Evolutionary conservation across 2,888 invertebrate genomes (phyloP), one percentile per base, ranked within the genome.

Genomic region (Aphrophora alni): DNA sequence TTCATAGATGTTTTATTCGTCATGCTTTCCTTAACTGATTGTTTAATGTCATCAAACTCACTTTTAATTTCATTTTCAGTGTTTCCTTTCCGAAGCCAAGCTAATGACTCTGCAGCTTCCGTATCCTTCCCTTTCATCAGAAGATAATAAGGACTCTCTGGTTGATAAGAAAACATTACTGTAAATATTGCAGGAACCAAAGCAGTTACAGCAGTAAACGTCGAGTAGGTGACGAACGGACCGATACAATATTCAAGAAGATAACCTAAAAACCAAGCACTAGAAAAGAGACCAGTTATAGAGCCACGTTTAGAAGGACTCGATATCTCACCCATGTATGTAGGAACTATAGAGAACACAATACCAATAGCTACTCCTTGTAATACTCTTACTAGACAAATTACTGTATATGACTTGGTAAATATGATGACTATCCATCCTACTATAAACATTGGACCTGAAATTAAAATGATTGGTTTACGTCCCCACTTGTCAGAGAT

Each of bases 121-220:
- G 38, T 51, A 1, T 73, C 25, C 59, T 75, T 75, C 10, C 76
- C 80, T 21, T 38, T 8, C 80, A 82, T 82, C n/a, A 83, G 17
- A 0, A 81, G 76, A 59, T 73, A 83, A 59, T 82, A 82, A 12
- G 83, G 83, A 8, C 77, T 77, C 26, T 83, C 83, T 0, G 83
- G 83, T 68, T 78, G 80, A n/a, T 75, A 71, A 12, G 26, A 38
- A 51, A 78, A 80, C 25, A 79, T 25, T 12, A 77, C 38, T 0
- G 80, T 70, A 38, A 73, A 82, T n/a, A 82, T 5, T 0, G 82
- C 38, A 0, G 82, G 80, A 4, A 73, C 25, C 0, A 70, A 71
- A 90, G 90, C 83, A 27, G 91, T 88, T 24, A 90, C 88, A 25
- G 88, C 88, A 0, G 87, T 85, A 17, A 88, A 84, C 44, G 83